Evolutionary conservation across 2,113 vertebrate genomes (phyloP).

Genomic region (Lampris incognitus): DNA sequence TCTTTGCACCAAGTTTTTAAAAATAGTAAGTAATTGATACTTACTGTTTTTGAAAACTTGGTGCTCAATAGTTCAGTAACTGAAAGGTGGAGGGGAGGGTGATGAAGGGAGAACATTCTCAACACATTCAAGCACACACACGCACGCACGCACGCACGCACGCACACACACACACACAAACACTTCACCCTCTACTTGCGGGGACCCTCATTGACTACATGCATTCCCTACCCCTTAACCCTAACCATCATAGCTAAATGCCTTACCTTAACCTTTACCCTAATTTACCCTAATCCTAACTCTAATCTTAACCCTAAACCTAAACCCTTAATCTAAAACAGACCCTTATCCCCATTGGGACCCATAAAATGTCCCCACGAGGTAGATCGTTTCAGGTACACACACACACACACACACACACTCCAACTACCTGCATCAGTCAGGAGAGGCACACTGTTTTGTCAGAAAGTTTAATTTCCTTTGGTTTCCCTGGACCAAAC

Average conservation of each 20-base stretch:
- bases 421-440: not conserved
- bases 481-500: constrained; percentile 8
- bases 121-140: constrained; percentile 8
- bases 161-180: not conserved
- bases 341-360: too few species aligned
- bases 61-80: constrained; percentile 45
- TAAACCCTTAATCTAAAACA: too few species aligned
- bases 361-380: not conserved
- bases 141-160: not conserved
- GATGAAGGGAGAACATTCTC: constrained; percentile 40
- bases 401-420: constrained; percentile 6
- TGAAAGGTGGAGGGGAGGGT: constrained; percentile 54
- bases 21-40: too few species aligned
- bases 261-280: too few species aligned
- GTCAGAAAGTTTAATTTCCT: not conserved
- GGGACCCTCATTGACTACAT: too few species aligned
- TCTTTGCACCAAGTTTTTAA: too few species aligned
- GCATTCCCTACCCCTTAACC: too few species aligned
- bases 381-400: not conserved
- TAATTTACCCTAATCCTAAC: too few species aligned
- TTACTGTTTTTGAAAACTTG: constrained; percentile 58
- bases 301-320: too few species aligned
- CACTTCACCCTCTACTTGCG: not conserved
- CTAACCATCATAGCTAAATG: too few species aligned
- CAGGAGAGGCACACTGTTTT: not conserved